Evolutionary conservation across 2,888 invertebrate species (phyloP).

Genomic region (Microchrysa polita): DNA sequence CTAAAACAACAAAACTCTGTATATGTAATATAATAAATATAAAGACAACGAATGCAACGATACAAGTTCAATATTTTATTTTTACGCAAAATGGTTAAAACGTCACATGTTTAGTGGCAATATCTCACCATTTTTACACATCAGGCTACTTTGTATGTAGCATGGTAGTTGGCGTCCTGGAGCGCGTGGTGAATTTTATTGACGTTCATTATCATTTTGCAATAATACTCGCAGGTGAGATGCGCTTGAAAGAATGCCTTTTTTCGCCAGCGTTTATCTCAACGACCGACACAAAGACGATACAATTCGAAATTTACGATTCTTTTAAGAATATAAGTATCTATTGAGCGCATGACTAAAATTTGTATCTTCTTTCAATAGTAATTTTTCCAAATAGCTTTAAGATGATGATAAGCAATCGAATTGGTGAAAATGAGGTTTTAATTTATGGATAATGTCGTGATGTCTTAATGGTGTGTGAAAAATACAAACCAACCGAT

Average conservation of each 20-base stretch:
- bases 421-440: not conserved
- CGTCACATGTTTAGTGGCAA: slow-evolving; percentile 32
- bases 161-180: slow-evolving; percentile 30
- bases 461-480: not conserved
- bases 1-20: slow-evolving; percentile 21
- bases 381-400: not conserved
- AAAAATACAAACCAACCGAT: no score
- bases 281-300: slow-evolving; percentile 15
- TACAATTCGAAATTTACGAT: slow-evolving; percentile 25
- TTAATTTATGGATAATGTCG: not conserved
- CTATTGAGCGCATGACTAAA: not conserved
- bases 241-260: not conserved
- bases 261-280: slow-evolving; percentile 7
- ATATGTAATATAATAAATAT: slow-evolving; percentile 11
- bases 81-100: not conserved
- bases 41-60: not conserved
- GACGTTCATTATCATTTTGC: slow-evolving; percentile 22
- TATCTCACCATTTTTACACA: slow-evolving; percentile 34
- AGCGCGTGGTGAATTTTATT: slow-evolving; percentile 38
- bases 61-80: not conserved
- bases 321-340: slow-evolving; percentile 8
- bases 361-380: not conserved
- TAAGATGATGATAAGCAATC: not conserved
- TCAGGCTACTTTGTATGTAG: slow-evolving; percentile 1
- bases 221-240: slow-evolving; percentile 17